phyloP scores from a whole-genome alignment of 2,113 vertebrate genomes.

The Pristiophorus japonicus region DNA sequence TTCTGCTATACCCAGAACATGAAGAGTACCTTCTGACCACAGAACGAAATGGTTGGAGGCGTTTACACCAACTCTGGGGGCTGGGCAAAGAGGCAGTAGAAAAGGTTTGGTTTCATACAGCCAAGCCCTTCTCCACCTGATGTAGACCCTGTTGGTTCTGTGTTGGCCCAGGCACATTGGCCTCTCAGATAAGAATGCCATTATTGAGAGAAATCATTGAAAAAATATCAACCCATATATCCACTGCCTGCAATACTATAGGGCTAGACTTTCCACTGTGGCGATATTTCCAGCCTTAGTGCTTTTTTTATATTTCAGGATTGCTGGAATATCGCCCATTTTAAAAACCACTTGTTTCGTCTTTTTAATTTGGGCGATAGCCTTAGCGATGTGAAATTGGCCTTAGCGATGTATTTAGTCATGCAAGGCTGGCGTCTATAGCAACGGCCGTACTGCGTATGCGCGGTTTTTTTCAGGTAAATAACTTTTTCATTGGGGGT shows the following conservation, averaged over 20 bases:
- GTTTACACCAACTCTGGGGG: slow-evolving; percentile 57
- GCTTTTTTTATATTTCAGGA: too few relatives aligned
- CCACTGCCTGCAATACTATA: background rate
- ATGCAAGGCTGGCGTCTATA: too few relatives aligned
- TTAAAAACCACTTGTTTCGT: too few relatives aligned
- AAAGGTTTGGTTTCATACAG: slow-evolving; percentile 66
- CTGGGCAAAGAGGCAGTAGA: slow-evolving; percentile 67
- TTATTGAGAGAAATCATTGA: background rate
- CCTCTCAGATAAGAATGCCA: background rate
- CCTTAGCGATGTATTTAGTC: too few relatives aligned
- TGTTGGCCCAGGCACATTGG: background rate
- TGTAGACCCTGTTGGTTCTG: background rate
- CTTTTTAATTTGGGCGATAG: too few relatives aligned
- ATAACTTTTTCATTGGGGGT: too few relatives aligned
- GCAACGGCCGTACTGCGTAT: too few relatives aligned
- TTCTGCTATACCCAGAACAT: slow-evolving; percentile 70
- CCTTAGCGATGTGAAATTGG: too few relatives aligned
- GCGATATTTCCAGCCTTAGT: too few relatives aligned
- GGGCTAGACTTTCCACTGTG: too few relatives aligned
- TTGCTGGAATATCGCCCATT: too few relatives aligned
- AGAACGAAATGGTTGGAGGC: slow-evolving; percentile 56
- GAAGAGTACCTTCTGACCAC: slow-evolving; percentile 75
- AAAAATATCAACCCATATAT: background rate
- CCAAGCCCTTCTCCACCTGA: slow-evolving; percentile 35
- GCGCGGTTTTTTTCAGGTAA: too few relatives aligned